phyloP scores from a whole-genome alignment of 2,888 invertebrate genomes.

The Therioaphis trifolii region DNA sequence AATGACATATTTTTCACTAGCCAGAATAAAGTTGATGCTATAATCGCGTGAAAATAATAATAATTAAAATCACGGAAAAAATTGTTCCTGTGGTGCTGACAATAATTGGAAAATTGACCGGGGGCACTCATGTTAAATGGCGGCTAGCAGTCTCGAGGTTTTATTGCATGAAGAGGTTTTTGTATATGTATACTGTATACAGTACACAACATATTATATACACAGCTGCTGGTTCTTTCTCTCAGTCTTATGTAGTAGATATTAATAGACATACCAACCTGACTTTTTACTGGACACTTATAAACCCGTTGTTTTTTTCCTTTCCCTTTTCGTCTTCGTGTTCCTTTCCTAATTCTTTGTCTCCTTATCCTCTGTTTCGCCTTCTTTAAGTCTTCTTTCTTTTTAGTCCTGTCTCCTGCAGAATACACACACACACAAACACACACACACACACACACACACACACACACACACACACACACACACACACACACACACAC shows the following conservation, averaged over 20 bases:
- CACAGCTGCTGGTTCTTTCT: slow-evolving; percentile 20
- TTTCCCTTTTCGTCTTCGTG: background rate
- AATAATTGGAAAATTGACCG: background rate
- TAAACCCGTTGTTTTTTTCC: slow-evolving; percentile 55
- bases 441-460: too few relatives aligned
- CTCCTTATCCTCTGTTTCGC: background rate
- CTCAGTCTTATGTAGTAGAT: slow-evolving; percentile 6
- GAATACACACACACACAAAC: background rate
- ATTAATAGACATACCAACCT: slow-evolving; percentile 54
- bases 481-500: too few relatives aligned
- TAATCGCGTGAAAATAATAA: too few relatives aligned
- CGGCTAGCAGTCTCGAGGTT: slow-evolving; percentile 57
- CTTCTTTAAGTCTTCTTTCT: background rate
- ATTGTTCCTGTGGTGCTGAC: too few relatives aligned
- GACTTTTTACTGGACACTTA: slow-evolving; percentile 49
- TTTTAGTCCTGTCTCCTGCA: slow-evolving; percentile 23
- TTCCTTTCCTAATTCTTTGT: background rate
- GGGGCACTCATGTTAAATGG: slow-evolving; percentile 19
- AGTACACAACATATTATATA: background rate
- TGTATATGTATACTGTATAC: background rate
- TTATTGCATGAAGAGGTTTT: slow-evolving; percentile 38
- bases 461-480: too few relatives aligned
- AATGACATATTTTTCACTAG: too few relatives aligned
- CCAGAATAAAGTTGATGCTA: too few relatives aligned
- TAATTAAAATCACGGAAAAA: too few relatives aligned